Base-by-base conservation (phyloP, 2,888 invertebrate genomes). In the Galerucella nymphaeae region DNA sequence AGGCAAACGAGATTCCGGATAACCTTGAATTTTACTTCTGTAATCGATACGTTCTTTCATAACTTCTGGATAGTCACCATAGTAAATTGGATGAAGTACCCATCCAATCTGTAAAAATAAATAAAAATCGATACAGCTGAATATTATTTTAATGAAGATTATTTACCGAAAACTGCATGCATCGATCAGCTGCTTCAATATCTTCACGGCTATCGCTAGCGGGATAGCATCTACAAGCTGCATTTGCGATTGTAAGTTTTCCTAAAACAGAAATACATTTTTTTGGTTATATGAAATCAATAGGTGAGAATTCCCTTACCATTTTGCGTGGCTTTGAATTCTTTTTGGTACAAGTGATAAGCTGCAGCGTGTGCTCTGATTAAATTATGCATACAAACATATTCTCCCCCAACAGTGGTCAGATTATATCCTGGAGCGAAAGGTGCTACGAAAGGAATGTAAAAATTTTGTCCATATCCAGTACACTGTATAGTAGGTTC, bases 31-130 rank as follows among this genome's bases (percentile, higher is more conserved):
- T 63, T 84, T 86, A 73, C 92, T 93, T 59, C 90, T 87, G 2
- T 87, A 85, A 58, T 86, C 88, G 13, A 93, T 88, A 4, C 88
- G 85, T 20, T 87, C 84, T 66, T 90, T 89, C 91, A 93, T 91
- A 0, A 90, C 81, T 58, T 87, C 83, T 0, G 93, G 93, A 82
- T 92, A 93, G 84, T 92, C 90, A 0, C 93, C 93, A 0, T 84
- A 79, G 82, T 91, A 90, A 53, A 93, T 90, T 1, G 93, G 92
- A 83, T 93, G 73, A 13, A 75, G 78, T 41, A 68, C 76, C 76
- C 74, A 74, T 41, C 79, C 79, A 45, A 74, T 69, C 79, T 79
- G 55, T 30, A 75, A 68, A 23, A 9, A 61, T 30, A 41, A 67
- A 20, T 38, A 18, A 14, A 23, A 23, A 4, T 16, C 8, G 13